A percentile compares a stretch with the other conserved stretches of the same genome.
Conservation (phyloP, 2,888 invertebrate species). For the Cylloceria caligata region DNA sequence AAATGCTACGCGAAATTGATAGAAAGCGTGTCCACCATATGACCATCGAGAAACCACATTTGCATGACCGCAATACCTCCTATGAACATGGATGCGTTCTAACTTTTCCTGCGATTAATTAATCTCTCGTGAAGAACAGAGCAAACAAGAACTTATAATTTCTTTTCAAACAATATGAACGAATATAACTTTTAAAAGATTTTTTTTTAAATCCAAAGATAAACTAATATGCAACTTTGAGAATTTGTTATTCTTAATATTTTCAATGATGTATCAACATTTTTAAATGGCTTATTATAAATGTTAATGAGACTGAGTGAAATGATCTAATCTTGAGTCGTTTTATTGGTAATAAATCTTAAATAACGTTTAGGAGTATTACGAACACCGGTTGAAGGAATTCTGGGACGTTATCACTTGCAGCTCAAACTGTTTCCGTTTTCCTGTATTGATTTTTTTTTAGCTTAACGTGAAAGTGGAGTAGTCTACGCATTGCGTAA, state of each 20-base stretch:
- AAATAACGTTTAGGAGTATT: slow-evolving; percentile 6
- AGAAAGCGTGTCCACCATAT: slow-evolving; percentile 51
- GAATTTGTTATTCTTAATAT: no score
- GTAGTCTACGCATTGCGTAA: slow-evolving; percentile 15
- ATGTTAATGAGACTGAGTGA: neutral
- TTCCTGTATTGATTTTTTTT: slow-evolving; percentile 16
- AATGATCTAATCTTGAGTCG: neutral
- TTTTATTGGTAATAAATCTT: slow-evolving; percentile 1
- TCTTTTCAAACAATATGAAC: neutral
- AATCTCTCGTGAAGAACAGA: neutral
- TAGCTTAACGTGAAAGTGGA: slow-evolving; percentile 12
- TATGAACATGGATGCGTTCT: neutral
- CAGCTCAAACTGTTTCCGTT: neutral
- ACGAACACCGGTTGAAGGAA: neutral
- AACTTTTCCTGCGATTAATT: slow-evolving; percentile 1
- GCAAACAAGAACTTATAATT: neutral
- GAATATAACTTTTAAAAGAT: neutral
- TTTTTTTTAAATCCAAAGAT: neutral
- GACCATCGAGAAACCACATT: slow-evolving; percentile 8
- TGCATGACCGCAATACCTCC: neutral
- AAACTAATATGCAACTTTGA: no score
- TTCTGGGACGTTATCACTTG: neutral
- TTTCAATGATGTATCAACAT: neutral
- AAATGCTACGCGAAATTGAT: slow-evolving; percentile 37
- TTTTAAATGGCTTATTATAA: neutral